Evolutionary conservation across 2,797 vertebrate genomes (phyloP), one percentile per base, ranked within the genome.

Genomic region (Amazona ochrocephala): DNA sequence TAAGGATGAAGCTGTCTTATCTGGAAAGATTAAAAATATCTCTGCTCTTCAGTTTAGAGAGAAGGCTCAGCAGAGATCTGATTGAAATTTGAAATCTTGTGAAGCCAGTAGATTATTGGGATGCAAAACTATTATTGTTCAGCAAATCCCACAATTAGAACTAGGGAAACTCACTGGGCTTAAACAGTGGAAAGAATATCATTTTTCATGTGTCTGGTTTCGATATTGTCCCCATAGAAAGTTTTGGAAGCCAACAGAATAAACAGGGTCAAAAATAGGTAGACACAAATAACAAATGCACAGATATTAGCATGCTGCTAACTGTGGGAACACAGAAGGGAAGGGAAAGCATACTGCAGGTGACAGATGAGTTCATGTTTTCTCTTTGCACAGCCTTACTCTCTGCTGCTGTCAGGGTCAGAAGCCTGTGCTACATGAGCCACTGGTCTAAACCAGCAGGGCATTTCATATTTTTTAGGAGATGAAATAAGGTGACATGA

Each of bases 11-110:
- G 13, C 5, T 83, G 9, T 72, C 17, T 30, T 88, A 68, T 62
- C 32, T 58, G 15, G 12, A 81, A 91, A 95, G 62, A 71, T 67
- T 85, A 58, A 87, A 92, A 93, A 61, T 68, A 68, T 62, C 27
- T 65, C 30, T 29, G 8, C 9, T 84, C 14, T 78, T 81, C 19
- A 58, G 23, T 44, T 68, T 74, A 61, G 39, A 75, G 65, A 89
- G 41, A 41, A 91, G 9, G 68, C 7, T 54, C 11, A 45, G 4
- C 4, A 3, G 65, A 84, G n/a, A 37, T 74, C 47, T 9, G 13
- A 54, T 10, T 60, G 37, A 85, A 95, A 42, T 77, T 23, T 13
- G 20, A 85, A 80, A 92, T 85, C 10, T 53, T 4, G n/a, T 2
- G 0, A 56, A 48, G 5, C 68, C 45, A 41, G 56, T 66, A 75